Conservation (phyloP, 2,113 vertebrate species). For the Bubo blakistoni region DNA sequence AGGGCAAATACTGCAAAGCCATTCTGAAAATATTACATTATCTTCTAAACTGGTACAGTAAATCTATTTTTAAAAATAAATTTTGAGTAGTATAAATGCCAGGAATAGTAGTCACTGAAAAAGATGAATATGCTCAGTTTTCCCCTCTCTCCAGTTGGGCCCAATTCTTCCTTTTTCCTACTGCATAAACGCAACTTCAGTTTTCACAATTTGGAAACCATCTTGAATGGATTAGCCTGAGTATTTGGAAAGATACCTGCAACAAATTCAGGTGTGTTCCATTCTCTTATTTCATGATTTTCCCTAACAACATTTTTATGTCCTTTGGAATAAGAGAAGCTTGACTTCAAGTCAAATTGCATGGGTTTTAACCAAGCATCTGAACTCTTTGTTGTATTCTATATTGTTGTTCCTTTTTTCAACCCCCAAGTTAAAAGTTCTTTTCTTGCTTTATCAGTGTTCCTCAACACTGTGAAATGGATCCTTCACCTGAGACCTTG, state of each 20-base stretch:
- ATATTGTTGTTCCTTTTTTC: background rate
- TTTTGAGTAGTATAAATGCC: background rate
- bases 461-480: background rate
- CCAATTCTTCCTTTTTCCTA: background rate
- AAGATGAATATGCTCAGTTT: background rate
- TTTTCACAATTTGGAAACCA: background rate
- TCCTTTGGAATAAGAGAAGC: background rate
- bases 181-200: background rate
- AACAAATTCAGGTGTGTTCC: background rate
- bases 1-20: background rate
- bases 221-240: background rate
- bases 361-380: background rate
- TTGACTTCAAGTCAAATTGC: background rate
- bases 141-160: background rate
- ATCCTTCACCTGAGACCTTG: background rate
- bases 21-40: background rate
- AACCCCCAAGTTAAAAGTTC: background rate
- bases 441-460: background rate
- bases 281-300: too few relatives aligned
- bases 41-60: background rate
- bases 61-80: background rate
- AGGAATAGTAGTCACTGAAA: background rate
- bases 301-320: too few relatives aligned
- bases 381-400: background rate
- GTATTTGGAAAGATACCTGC: background rate